A percentile compares a stretch with the other conserved stretches of the same genome.
Evolutionary conservation across 1,140 invertebrate species (phyloP).

Genomic region (Carposina sasakii): DNA sequence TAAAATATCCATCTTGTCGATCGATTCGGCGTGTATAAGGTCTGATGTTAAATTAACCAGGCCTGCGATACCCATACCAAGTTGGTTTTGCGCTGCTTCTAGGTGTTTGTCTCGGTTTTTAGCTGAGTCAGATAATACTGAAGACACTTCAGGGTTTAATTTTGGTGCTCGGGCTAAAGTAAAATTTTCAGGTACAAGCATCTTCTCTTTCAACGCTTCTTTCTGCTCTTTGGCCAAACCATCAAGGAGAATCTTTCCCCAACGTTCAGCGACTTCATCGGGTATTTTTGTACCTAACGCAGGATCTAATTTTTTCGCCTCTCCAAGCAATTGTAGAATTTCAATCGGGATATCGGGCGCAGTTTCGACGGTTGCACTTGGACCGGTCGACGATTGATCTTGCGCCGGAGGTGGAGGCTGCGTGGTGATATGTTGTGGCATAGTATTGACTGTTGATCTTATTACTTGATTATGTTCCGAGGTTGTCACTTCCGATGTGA

Average conservation of each 20-base stretch:
- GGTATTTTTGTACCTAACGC: constrained; percentile 6
- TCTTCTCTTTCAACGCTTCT: not conserved
- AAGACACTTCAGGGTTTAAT: not conserved
- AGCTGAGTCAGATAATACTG: not conserved
- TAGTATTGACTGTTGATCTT: no score
- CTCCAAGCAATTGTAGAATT: no score
- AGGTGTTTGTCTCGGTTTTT: not conserved
- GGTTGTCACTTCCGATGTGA: no score
- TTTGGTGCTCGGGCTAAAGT: not conserved
- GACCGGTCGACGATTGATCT: no score
- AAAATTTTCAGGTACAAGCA: constrained; percentile 10
- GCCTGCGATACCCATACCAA: not conserved
- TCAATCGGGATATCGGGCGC: no score
- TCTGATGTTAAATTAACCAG: not conserved
- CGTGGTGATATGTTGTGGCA: no score
- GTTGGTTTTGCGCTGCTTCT: not conserved
- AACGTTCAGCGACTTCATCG: constrained; percentile 10
- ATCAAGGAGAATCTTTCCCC: constrained; percentile 7
- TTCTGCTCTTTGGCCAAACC: constrained; percentile 8
- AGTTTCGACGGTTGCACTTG: no score
- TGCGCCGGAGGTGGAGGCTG: no score
- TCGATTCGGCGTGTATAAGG: not conserved
- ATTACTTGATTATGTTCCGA: no score
- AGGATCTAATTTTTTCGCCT: no score
- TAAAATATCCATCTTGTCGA: not conserved